These are phyloP conservation scores for Papilio xuthus DNA, from an alignment of 1,140 invertebrate genomes.

Conservation along the genomic window DNA sequence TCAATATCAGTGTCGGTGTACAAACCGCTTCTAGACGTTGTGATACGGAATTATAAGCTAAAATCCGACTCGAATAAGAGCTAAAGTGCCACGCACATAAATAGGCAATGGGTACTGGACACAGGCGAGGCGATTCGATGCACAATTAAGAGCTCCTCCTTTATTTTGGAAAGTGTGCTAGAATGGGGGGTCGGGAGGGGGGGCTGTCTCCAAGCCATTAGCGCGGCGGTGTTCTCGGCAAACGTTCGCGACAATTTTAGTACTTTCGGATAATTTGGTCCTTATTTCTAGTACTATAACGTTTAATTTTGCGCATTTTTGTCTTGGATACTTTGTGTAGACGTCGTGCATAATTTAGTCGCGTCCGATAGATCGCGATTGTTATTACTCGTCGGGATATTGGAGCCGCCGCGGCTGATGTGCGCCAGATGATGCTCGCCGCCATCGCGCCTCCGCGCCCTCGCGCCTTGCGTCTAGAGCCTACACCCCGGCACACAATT, in stretches of 20 bases:
- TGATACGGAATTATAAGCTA: background rate
- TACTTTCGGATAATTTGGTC: background rate
- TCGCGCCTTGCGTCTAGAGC: background rate
- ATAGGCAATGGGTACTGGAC: constrained; percentile 28
- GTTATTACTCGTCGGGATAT: constrained; percentile 34
- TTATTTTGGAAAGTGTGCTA: constrained; percentile 39
- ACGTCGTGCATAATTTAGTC: constrained; percentile 36
- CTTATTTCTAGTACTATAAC: background rate
- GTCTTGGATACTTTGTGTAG: background rate
- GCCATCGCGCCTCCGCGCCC: background rate
- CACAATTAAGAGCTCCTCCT: constrained; percentile 39
- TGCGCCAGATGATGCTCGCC: constrained; percentile 25
- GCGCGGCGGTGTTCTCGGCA: constrained; percentile 31
- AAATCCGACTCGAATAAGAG: background rate
- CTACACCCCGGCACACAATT: constrained; percentile 9
- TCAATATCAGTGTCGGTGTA: constrained; percentile 31
- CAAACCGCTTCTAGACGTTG: background rate
- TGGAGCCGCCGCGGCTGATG: constrained; percentile 24
- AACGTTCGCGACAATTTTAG: constrained; percentile 19
- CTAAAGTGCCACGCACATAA: constrained; percentile 7
- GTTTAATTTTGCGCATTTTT: background rate
- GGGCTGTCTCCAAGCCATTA: constrained; percentile 31
- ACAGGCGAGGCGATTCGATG: constrained; percentile 37
- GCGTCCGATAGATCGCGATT: constrained; percentile 38
- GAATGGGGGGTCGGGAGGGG: constrained; percentile 10